These are phyloP conservation scores for Endotricha flammealis DNA, from an alignment of 2,888 invertebrate genomes.

Conservation along the genomic window DNA sequence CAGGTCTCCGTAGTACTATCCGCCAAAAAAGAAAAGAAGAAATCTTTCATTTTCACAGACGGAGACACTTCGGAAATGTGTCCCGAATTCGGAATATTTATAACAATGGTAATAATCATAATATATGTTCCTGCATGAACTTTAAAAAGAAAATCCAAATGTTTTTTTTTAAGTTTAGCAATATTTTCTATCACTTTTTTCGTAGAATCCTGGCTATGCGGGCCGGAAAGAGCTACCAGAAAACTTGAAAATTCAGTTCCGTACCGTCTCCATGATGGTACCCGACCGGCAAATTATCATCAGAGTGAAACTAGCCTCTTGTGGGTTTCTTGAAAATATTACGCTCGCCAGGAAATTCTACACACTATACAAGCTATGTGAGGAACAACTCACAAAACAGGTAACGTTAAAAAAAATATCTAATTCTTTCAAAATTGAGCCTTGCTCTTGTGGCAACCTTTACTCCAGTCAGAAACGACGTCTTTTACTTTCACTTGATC, in stretches of 20 bases:
- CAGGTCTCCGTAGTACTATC: slow-evolving; percentile 96
- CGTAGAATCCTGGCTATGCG: slow-evolving; percentile 97
- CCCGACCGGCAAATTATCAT: slow-evolving; percentile 98
- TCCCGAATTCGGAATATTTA: slow-evolving; percentile 97
- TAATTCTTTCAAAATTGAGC: not conserved
- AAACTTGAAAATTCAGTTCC: slow-evolving; percentile 97
- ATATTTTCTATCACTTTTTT: not conserved
- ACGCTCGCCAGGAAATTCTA: slow-evolving; percentile 97
- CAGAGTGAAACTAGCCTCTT: slow-evolving; percentile 95
- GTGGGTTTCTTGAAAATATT: slow-evolving; percentile 97
- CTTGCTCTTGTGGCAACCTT: no score
- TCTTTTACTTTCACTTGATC: no score
- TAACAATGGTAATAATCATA: slow-evolving; percentile 96
- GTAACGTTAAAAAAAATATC: slow-evolving; percentile 59
- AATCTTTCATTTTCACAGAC: slow-evolving; percentile 94
- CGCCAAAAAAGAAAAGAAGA: slow-evolving; percentile 95
- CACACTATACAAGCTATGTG: slow-evolving; percentile 96
- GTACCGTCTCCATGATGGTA: slow-evolving; percentile 99
- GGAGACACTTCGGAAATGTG: slow-evolving; percentile 96
- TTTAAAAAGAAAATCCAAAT: no score
- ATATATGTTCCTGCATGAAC: no score
- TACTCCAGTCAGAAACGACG: no score
- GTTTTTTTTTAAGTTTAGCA: slow-evolving; percentile 2
- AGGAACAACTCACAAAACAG: slow-evolving; percentile 98
- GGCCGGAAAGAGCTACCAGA: slow-evolving; percentile 97